A percentile compares a stretch with the other conserved stretches of the same genome.
These are phyloP conservation scores for Conus canariensis DNA, from an alignment of 2,888 invertebrate species.

Conservation along the genomic window DNA sequence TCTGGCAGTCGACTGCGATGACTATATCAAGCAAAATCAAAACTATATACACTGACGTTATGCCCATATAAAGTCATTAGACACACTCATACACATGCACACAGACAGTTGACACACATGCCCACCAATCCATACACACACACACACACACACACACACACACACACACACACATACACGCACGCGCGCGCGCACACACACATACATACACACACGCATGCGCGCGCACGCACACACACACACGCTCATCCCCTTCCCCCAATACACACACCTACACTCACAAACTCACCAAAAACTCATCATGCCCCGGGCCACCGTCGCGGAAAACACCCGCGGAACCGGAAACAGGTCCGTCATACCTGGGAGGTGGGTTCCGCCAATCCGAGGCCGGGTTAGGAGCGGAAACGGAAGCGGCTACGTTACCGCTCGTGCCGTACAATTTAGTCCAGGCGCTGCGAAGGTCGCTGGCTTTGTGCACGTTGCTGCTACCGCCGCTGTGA, in stretches of 20 bases:
- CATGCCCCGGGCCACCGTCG: neutral
- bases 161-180: constrained; percentile 7
- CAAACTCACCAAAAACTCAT: neutral
- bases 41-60: no score
- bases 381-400: constrained; percentile 8
- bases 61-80: no score
- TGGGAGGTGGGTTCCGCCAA: neutral
- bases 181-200: neutral
- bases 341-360: neutral
- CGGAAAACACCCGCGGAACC: neutral
- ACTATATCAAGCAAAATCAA: no score
- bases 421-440: constrained; percentile 56
- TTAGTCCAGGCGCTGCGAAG: constrained; percentile 68
- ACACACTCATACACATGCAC: no score
- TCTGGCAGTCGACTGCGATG: no score
- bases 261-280: neutral
- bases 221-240: neutral
- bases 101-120: no score
- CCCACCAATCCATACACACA: no score
- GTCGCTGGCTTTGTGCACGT: constrained; percentile 50
- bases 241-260: neutral
- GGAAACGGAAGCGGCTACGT: neutral
- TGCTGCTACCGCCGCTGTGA: neutral
- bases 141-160: neutral
- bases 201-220: neutral